Percentiles rank a stretch among this genome's conserved stretches.
These are phyloP conservation scores for Pocota personata DNA, from an alignment of 2,888 invertebrate genomes.

Conservation along the genomic window DNA sequence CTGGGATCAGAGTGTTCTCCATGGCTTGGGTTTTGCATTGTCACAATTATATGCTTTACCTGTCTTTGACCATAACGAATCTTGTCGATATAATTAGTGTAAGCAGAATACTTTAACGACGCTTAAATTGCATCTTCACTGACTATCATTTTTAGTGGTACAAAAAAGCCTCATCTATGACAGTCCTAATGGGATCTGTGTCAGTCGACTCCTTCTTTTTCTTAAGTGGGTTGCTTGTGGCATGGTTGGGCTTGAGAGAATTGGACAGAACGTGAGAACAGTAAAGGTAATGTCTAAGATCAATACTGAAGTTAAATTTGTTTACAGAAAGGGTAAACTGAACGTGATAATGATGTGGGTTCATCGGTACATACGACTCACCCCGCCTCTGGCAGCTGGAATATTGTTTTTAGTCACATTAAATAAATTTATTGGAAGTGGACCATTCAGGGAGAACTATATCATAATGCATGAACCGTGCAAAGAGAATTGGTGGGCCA, in stretches of 20 bases:
- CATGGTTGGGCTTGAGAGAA: constrained; percentile 75
- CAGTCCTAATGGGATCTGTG: constrained; percentile 80
- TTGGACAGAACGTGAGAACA: constrained; percentile 60
- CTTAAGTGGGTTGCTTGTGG: constrained; percentile 84
- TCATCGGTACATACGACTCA: constrained; percentile 80
- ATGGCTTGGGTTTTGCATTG: constrained; percentile 43
- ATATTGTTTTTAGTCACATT: constrained; percentile 82
- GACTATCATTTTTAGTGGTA: constrained; percentile 53
- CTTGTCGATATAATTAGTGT: not conserved
- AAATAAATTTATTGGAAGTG: constrained; percentile 81
- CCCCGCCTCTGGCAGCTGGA: constrained; percentile 83
- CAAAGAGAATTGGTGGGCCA: constrained; percentile 79
- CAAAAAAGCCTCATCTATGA: constrained; percentile 51
- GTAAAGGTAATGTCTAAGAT: not conserved
- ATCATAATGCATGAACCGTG: not conserved
- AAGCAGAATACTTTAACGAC: not conserved
- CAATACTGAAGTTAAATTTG: not conserved
- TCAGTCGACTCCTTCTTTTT: constrained; percentile 85
- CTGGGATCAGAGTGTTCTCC: constrained; percentile 41
- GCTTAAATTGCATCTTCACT: not conserved
- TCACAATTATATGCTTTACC: constrained; percentile 1
- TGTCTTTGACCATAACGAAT: not conserved
- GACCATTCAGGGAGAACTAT: constrained; percentile 81
- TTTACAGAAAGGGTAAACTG: constrained; percentile 56
- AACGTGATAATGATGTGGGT: constrained; percentile 72